Evolutionary conservation across 2,888 invertebrate genomes (phyloP), one percentile per base, ranked within the genome.

Genomic region (Darwinula stevensoni): DNA sequence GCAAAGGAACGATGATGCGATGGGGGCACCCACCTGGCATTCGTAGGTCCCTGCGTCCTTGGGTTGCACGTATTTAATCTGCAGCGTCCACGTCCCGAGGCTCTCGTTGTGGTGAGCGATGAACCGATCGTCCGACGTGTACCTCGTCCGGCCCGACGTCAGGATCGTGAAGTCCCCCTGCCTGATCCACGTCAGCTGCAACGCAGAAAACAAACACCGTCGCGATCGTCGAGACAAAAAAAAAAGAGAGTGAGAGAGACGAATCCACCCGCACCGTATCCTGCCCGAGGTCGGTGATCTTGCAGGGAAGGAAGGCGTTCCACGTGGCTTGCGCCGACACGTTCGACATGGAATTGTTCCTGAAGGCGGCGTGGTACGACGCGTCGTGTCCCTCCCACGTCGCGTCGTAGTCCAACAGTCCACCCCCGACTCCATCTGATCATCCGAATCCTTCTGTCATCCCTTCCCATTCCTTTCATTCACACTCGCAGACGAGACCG

Each of bases 1-100:
- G n/a, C n/a, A n/a, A n/a, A n/a, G n/a, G n/a, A n/a, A n/a, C n/a
- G n/a, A n/a, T n/a, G n/a, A n/a, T n/a, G n/a, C n/a, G n/a, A n/a
- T n/a, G n/a, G n/a, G n/a, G n/a, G n/a, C n/a, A n/a, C n/a, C 42
- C 9, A 43, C 41, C 36, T 44, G 44, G 36, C 44, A 44, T 31
- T 44, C 44, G 34, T 44, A 44, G 4, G 41, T 35, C 2, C 44
- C 44, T 4, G 39, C 41, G 31, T 44, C 44, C 32, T 39, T 38
- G 33, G 36, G 38, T 30, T 42, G 39, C 6, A 40, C 39, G 33
- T 41, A 44, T 34, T 42, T 41, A 29, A 44, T 39, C 29, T 45
- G 42, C 11, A 44, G 39, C 9, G 42, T 42, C 44, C 44, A 44
- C 34, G 43, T 43, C 26, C 42, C 44, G 14, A 39, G 37, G 27